Conservation (phyloP, 2,888 invertebrate genomes). For the Andrena hattorfiana region DNA sequence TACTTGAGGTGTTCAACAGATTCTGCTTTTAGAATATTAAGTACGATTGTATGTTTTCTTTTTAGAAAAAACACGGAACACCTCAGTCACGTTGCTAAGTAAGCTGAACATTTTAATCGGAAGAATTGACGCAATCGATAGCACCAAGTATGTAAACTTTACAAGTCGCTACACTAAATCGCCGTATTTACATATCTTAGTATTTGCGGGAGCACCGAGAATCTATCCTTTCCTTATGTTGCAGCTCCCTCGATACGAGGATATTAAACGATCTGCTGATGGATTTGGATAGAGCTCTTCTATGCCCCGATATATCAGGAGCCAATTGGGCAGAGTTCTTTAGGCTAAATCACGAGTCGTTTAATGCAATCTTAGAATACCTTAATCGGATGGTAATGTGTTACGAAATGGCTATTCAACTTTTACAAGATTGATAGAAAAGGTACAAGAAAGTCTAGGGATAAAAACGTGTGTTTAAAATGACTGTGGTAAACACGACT, state of each 20-base stretch:
- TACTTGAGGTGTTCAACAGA: slow-evolving; percentile 39
- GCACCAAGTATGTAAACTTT: slow-evolving; percentile 61
- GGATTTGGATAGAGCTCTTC: slow-evolving; percentile 77
- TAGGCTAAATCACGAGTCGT: slow-evolving; percentile 59
- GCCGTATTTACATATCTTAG: background rate
- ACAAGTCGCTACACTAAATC: slow-evolving; percentile 1
- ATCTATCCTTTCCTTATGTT: slow-evolving; percentile 38
- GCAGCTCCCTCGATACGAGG: slow-evolving; percentile 76
- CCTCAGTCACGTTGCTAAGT: slow-evolving; percentile 52
- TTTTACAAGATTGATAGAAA: slow-evolving; percentile 68
- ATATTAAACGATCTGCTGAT: slow-evolving; percentile 79
- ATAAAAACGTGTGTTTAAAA: slow-evolving; percentile 23
- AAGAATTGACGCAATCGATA: slow-evolving; percentile 68
- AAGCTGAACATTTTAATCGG: slow-evolving; percentile 71
- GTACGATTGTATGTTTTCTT: slow-evolving; percentile 22
- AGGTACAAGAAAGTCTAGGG: slow-evolving; percentile 14
- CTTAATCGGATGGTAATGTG: slow-evolving; percentile 75
- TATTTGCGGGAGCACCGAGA: background rate
- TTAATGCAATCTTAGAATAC: slow-evolving; percentile 50
- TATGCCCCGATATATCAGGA: slow-evolving; percentile 78
- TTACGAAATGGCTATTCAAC: slow-evolving; percentile 73
- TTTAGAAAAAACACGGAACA: slow-evolving; percentile 64
- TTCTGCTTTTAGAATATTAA: background rate
- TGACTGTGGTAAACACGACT: slow-evolving; percentile 40
- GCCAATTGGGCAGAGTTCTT: slow-evolving; percentile 73